These are phyloP conservation scores for Brachystomella parvula DNA, from an alignment of 1,140 invertebrate genomes.

Conservation along the genomic window DNA sequence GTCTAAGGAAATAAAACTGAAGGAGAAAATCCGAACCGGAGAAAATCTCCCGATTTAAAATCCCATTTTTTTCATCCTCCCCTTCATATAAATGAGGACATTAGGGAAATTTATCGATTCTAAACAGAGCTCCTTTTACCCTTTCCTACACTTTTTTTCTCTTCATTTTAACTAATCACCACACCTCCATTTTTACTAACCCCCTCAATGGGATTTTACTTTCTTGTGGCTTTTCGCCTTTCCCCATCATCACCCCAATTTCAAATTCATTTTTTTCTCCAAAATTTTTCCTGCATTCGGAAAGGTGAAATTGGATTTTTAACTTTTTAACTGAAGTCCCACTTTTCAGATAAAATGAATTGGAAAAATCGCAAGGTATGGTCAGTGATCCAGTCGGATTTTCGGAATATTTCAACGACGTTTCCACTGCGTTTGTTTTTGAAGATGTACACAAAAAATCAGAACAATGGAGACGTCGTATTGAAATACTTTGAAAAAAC, in stretches of 20 bases:
- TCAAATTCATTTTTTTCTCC: not conserved
- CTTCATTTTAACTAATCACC: conserved; percentile 10
- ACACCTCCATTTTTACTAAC: not conserved
- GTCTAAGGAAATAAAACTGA: not conserved
- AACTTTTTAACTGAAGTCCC: too few relatives aligned
- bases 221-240: too few relatives aligned
- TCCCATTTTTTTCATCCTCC: conserved; percentile 36
- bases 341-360: too few relatives aligned
- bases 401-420: too few relatives aligned
- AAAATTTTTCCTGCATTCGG: not conserved
- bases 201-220: too few relatives aligned
- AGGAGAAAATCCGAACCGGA: conserved; percentile 32
- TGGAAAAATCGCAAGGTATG: too few relatives aligned
- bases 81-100: conserved; percentile 38
- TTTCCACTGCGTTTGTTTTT: too few relatives aligned
- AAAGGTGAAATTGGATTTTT: too few relatives aligned
- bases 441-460: too few relatives aligned
- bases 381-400: too few relatives aligned
- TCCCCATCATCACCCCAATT: conserved; percentile 4
- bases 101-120: conserved; percentile 39
- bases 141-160: conserved; percentile 15
- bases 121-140: conserved; percentile 17
- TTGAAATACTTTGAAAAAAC: too few relatives aligned
- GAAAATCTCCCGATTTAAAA: conserved; percentile 39
- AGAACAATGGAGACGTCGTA: too few relatives aligned